Conservation (phyloP, 2,113 vertebrate genomes). For the Solea solea region DNA sequence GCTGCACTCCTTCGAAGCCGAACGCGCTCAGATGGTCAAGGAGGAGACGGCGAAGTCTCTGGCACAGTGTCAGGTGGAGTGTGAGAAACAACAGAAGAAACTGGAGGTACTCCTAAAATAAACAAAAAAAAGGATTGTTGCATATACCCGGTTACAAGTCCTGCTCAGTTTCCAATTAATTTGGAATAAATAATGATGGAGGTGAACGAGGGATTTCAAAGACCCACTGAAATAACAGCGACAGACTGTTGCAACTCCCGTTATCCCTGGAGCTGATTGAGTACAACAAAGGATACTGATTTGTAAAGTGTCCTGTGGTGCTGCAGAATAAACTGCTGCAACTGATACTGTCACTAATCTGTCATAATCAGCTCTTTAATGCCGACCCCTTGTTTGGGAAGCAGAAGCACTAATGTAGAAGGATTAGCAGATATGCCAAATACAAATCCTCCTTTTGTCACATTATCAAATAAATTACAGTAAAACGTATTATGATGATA, state of each 20-base stretch:
- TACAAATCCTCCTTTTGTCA: too few relatives aligned
- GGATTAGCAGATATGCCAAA: too few relatives aligned
- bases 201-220: too few relatives aligned
- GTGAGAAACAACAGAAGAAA: conserved; percentile 97
- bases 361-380: not conserved
- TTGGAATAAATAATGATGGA: too few relatives aligned
- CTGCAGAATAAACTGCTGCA: not conserved
- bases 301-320: not conserved
- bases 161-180: too few relatives aligned
- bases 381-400: too few relatives aligned
- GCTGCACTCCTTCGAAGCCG: conserved; percentile 92
- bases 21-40: conserved; percentile 91
- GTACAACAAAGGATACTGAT: not conserved
- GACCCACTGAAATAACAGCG: too few relatives aligned
- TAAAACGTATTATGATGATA: too few relatives aligned
- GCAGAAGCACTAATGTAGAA: too few relatives aligned
- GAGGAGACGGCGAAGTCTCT: conserved; percentile 92
- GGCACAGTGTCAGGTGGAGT: conserved; percentile 93
- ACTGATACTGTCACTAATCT: not conserved
- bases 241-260: not conserved
- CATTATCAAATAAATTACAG: too few relatives aligned
- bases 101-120: conserved; percentile 85
- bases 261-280: not conserved
- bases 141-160: too few relatives aligned
- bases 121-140: conserved; percentile 8